phyloP scores from a whole-genome alignment of 2,888 invertebrate genomes.

The Alloplasta piceator region DNA sequence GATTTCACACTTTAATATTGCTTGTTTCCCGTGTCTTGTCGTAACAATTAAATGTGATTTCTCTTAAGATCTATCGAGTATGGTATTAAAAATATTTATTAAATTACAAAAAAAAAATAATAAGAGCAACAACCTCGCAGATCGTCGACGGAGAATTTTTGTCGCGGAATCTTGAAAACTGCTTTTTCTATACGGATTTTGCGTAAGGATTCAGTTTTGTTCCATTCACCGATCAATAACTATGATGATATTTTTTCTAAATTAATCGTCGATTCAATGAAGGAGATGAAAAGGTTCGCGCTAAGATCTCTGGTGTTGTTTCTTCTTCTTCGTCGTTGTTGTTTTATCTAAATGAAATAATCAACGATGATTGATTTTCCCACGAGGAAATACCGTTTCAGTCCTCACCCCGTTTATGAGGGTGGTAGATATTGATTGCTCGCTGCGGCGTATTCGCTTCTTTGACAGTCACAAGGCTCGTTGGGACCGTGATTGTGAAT shows the following conservation, averaged over 20 bases:
- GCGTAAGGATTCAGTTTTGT: slow-evolving; percentile 1
- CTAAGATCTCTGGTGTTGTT: background rate
- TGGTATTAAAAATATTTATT: slow-evolving; percentile 15
- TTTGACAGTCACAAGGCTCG: slow-evolving; percentile 74
- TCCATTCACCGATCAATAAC: slow-evolving; percentile 12
- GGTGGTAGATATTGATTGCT: slow-evolving; percentile 71
- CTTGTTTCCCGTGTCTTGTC: slow-evolving; percentile 40
- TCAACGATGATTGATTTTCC: slow-evolving; percentile 40
- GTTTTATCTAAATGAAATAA: slow-evolving; percentile 26
- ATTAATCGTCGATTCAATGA: slow-evolving; percentile 20
- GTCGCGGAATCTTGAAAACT: background rate
- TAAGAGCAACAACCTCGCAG: slow-evolving; percentile 36
- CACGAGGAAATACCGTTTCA: slow-evolving; percentile 54
- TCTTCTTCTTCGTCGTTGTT: slow-evolving; percentile 3
- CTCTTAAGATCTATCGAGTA: slow-evolving; percentile 49
- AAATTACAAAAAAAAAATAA: slow-evolving; percentile 27
- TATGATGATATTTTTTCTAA: slow-evolving; percentile 9
- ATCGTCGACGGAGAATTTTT: slow-evolving; percentile 16
- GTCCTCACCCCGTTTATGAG: slow-evolving; percentile 59
- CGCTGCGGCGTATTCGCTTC: slow-evolving; percentile 70
- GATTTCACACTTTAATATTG: slow-evolving; percentile 30
- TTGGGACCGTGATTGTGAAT: slow-evolving; percentile 56
- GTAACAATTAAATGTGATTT: slow-evolving; percentile 42
- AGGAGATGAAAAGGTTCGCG: slow-evolving; percentile 18
- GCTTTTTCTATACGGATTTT: background rate